These are phyloP conservation scores for Leistus spinibarbis DNA, from an alignment of 2,888 invertebrate genomes.

Conservation along the genomic window DNA sequence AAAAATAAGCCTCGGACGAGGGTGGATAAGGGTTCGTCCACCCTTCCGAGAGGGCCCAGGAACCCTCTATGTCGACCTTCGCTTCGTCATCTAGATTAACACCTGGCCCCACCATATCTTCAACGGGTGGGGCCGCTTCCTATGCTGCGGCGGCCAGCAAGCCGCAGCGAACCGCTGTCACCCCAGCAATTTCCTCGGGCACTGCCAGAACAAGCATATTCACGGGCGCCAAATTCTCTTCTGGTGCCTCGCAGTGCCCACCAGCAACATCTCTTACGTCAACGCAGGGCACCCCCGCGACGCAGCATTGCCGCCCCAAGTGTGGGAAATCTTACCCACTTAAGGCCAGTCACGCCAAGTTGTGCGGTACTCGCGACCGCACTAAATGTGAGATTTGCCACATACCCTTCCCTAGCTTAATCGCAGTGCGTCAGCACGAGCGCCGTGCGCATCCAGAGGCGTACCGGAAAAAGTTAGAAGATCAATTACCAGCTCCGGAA, in stretches of 20 bases:
- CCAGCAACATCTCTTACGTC: too few species aligned
- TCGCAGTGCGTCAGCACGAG: neutral
- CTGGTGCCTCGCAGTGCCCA: too few species aligned
- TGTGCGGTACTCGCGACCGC: neutral
- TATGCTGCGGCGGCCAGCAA: too few species aligned
- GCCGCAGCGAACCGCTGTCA: too few species aligned
- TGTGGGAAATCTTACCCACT: too few species aligned
- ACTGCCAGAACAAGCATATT: too few species aligned
- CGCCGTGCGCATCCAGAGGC: neutral
- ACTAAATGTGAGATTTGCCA: neutral
- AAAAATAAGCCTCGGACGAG: neutral
- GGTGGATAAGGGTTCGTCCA: neutral
- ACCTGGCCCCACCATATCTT: neutral
- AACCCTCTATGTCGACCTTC: neutral
- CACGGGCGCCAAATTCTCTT: too few species aligned
- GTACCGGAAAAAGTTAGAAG: neutral
- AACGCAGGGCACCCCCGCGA: too few species aligned
- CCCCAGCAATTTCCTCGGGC: too few species aligned
- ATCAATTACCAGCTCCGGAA: neutral
- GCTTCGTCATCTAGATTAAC: neutral
- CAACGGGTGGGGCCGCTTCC: too few species aligned
- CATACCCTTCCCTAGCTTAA: neutral
- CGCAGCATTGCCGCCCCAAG: too few species aligned
- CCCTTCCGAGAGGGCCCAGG: neutral
- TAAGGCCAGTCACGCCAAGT: too few species aligned